Evolutionary conservation across 2,113 vertebrate species (phyloP).

Genomic region (Tretioscincus oriximinensis): DNA sequence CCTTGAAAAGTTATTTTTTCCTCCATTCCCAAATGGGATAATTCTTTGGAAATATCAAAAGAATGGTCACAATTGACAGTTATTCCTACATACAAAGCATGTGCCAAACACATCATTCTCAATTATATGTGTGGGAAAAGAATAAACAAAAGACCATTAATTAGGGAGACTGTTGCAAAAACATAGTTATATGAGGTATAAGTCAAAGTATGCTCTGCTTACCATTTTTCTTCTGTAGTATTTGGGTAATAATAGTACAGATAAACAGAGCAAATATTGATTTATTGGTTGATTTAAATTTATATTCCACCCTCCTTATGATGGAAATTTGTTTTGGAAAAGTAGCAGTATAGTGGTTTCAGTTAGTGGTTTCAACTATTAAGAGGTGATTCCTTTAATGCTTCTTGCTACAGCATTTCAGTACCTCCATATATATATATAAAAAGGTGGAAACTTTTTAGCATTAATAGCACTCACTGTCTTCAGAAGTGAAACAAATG

Average conservation of each 20-base stretch:
- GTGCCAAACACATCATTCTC: no score
- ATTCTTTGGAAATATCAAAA: no score
- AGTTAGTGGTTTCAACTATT: neutral
- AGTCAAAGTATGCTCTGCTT: no score
- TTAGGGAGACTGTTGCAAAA: no score
- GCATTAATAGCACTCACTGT: slow-evolving; percentile 19
- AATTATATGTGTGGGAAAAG: no score
- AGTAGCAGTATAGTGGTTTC: neutral
- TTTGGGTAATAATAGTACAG: neutral
- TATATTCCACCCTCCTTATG: neutral
- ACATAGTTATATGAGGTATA: no score
- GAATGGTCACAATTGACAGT: no score
- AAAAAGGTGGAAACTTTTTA: slow-evolving; percentile 12
- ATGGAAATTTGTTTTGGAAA: neutral
- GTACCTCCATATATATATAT: neutral
- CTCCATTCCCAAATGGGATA: no score
- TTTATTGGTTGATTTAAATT: no score
- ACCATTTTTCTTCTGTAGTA: neutral
- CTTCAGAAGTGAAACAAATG: slow-evolving; percentile 21
- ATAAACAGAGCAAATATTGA: neutral
- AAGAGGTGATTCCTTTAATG: neutral
- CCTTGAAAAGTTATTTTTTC: no score
- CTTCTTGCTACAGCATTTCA: neutral
- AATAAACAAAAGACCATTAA: no score
- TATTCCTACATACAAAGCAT: no score